Conservation (phyloP, 1,140 invertebrate genomes). For the Heliconius congener region DNA sequence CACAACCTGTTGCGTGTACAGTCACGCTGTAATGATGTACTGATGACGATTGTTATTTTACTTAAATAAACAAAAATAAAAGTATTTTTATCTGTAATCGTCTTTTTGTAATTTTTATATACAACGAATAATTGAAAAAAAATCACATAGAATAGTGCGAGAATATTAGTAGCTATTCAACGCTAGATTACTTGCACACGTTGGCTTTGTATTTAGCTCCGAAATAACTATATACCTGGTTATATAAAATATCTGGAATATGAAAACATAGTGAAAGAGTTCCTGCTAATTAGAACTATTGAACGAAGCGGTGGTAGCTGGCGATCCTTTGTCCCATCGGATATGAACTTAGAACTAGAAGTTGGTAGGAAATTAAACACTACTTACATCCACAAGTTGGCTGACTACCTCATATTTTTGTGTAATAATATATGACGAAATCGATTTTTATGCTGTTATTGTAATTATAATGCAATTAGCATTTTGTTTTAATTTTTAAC, state of each 20-base stretch:
- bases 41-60: too few relatives aligned
- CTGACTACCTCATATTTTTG: too few relatives aligned
- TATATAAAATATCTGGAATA: slow-evolving; percentile 25
- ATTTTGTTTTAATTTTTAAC: not conserved
- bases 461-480: too few relatives aligned
- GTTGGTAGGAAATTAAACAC: slow-evolving; percentile 1
- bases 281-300: slow-evolving; percentile 31
- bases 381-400: not conserved
- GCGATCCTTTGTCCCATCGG: slow-evolving; percentile 35
- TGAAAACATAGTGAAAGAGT: slow-evolving; percentile 30
- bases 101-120: not conserved
- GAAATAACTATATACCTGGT: not conserved
- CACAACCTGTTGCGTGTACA: too few relatives aligned
- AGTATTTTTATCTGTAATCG: too few relatives aligned
- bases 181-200: not conserved
- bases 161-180: not conserved
- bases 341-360: slow-evolving; percentile 19
- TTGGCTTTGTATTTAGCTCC: not conserved
- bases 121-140: not conserved
- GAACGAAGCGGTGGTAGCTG: slow-evolving; percentile 23
- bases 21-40: too few relatives aligned
- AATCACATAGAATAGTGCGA: not conserved
- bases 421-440: too few relatives aligned
- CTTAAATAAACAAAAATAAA: too few relatives aligned
- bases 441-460: too few relatives aligned